phyloP scores from a whole-genome alignment of 1,140 invertebrate species.

The Drosophila kohkoa region DNA sequence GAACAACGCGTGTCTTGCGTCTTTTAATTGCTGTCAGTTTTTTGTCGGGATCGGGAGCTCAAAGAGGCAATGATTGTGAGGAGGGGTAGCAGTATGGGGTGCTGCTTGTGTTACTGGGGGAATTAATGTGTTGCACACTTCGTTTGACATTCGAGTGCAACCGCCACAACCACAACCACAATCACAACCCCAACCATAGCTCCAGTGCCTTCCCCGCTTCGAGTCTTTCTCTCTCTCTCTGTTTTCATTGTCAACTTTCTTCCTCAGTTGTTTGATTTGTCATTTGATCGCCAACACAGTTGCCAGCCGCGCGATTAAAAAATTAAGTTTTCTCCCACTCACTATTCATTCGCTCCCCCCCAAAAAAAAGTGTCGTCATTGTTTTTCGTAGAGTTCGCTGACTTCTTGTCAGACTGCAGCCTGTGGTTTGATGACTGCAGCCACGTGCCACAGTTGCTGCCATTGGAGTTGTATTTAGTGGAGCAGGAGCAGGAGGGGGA shows the following conservation, averaged over 20 bases:
- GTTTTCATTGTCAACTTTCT: conserved; percentile 61
- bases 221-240: conserved; percentile 32
- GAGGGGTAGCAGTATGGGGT: neutral
- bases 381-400: conserved; percentile 57
- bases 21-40: conserved; percentile 76
- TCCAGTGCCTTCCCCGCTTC: conserved; percentile 1
- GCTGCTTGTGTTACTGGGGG: conserved; percentile 27
- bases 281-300: conserved; percentile 76
- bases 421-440: conserved; percentile 44
- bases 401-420: conserved; percentile 34
- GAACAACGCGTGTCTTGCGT: conserved; percentile 64
- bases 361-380: conserved; percentile 26
- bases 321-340: conserved; percentile 49
- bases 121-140: conserved; percentile 83
- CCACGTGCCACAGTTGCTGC: conserved; percentile 46
- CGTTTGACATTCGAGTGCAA: conserved; percentile 72
- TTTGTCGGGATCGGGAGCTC: conserved; percentile 1
- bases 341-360: neutral
- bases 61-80: neutral
- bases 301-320: conserved; percentile 73
- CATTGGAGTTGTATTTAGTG: neutral
- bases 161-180: conserved; percentile 23
- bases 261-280: conserved; percentile 70
- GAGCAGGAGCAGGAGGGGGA: neutral
- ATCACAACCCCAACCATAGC: conserved; percentile 5